These are phyloP conservation scores for Sebastes matsubarae DNA, from an alignment of 2,797 vertebrate genomes.

Conservation along the genomic window DNA sequence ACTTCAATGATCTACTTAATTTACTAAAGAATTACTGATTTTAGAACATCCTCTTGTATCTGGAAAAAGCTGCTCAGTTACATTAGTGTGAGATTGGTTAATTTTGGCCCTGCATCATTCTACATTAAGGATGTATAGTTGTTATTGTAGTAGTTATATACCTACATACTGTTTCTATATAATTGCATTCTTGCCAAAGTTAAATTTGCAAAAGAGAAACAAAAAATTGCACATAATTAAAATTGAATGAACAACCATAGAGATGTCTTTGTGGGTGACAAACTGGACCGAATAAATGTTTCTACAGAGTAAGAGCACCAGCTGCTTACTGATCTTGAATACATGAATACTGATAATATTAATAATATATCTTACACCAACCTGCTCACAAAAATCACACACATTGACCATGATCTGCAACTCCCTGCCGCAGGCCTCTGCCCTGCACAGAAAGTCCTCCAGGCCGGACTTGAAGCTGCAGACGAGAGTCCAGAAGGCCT, in stretches of 20 bases:
- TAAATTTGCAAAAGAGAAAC: neutral
- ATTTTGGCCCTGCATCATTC: neutral
- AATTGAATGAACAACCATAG: neutral
- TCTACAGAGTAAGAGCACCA: neutral
- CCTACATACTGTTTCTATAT: neutral
- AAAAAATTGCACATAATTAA: neutral
- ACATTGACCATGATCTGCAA: slow-evolving; percentile 85
- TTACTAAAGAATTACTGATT: neutral
- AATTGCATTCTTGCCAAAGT: neutral
- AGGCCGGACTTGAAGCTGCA: slow-evolving; percentile 84
- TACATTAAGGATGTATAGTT: neutral
- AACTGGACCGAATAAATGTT: neutral
- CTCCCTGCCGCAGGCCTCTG: slow-evolving; percentile 86
- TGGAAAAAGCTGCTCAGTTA: neutral
- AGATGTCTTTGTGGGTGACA: neutral
- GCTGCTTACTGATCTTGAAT: neutral
- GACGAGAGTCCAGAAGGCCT: slow-evolving; percentile 76
- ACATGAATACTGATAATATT: neutral
- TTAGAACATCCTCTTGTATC: too few relatives aligned
- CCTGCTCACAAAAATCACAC: slow-evolving; percentile 88
- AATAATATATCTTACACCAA: slow-evolving; percentile 49
- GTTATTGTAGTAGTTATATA: neutral
- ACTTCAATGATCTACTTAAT: neutral
- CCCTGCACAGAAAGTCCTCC: slow-evolving; percentile 85
- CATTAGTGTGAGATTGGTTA: neutral